Evolutionary conservation across 2,113 vertebrate genomes (phyloP).

Genomic region (Callaeas wilsoni): DNA sequence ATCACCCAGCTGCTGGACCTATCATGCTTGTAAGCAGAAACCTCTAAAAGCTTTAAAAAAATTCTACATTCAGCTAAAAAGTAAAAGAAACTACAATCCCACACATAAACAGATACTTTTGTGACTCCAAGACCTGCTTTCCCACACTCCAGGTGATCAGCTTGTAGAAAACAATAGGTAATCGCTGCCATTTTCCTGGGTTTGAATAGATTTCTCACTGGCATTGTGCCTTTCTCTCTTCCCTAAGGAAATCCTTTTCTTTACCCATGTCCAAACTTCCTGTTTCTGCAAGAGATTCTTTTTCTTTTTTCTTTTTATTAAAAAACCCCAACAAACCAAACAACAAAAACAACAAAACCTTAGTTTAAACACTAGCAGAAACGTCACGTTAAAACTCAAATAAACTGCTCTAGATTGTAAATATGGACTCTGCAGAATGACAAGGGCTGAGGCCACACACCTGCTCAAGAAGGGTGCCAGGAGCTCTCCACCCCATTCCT

Average conservation of each 20-base stretch:
- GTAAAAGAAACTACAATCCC: neutral
- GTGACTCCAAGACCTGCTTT: neutral
- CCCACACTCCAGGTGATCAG: neutral
- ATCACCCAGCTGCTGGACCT: neutral
- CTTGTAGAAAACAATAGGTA: neutral
- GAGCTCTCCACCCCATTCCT: neutral
- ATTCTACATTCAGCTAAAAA: neutral
- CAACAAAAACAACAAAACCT: neutral
- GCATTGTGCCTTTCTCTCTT: neutral
- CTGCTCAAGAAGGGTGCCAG: neutral
- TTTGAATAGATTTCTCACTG: neutral
- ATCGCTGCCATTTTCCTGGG: neutral
- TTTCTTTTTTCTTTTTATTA: too few species aligned
- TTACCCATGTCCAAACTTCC: neutral
- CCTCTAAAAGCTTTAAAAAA: neutral
- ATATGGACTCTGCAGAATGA: accelerated
- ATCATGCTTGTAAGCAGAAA: accelerated
- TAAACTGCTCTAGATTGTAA: neutral
- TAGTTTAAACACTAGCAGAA: neutral
- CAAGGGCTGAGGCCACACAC: accelerated
- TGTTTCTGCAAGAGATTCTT: neutral
- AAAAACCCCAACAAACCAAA: neutral
- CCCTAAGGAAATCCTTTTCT: neutral
- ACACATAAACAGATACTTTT: neutral
- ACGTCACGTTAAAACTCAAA: neutral